Evolutionary conservation across 2,113 vertebrate species (phyloP).

Genomic region (Bambusicola thoracicus): DNA sequence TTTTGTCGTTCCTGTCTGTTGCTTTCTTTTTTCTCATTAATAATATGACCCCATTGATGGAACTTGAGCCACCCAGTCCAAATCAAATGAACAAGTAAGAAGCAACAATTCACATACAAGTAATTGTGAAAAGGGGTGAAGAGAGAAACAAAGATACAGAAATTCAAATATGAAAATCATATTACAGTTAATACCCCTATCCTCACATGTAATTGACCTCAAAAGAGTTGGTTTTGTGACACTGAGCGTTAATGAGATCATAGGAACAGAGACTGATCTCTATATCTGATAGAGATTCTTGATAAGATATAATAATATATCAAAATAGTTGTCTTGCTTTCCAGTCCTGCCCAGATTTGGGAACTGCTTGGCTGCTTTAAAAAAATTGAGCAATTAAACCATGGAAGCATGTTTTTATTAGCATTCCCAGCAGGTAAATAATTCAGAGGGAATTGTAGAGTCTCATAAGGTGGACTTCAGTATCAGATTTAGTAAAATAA

Average conservation of each 20-base stretch:
- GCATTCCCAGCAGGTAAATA: fast-evolving
- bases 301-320: background rate
- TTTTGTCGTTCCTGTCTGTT: background rate
- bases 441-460: background rate
- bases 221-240: background rate
- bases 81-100: background rate
- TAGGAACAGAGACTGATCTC: fast-evolving
- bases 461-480: background rate
- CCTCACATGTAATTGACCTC: fast-evolving
- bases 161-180: background rate
- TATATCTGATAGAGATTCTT: background rate
- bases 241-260: background rate
- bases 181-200: background rate
- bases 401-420: fast-evolving
- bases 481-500: background rate
- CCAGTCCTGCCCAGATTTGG: background rate
- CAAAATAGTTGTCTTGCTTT: background rate
- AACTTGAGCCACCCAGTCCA: background rate
- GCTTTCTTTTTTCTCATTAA: slow-evolving; percentile 1
- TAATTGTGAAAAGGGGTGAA: background rate
- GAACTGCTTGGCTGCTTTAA: background rate
- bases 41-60: background rate
- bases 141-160: background rate
- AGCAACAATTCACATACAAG: background rate
- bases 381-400: background rate